phyloP scores from a whole-genome alignment of 92 coral and sea anemone genomes.

The Muricea muricata region DNA sequence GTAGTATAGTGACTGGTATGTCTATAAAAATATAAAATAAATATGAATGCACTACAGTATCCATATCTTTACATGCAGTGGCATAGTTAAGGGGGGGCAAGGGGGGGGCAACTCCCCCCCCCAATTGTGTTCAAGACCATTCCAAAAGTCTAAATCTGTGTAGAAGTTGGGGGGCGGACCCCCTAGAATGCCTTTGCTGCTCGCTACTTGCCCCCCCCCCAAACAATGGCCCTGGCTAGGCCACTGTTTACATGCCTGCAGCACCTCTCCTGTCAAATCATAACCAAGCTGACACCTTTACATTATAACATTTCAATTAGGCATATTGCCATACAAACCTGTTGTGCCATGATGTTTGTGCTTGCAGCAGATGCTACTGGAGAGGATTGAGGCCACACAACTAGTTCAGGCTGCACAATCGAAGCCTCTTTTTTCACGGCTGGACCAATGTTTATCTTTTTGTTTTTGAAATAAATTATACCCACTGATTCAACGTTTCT shows the following conservation, averaged over 20 bases:
- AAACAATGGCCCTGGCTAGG: no score
- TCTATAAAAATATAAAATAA: not conserved
- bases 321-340: not conserved
- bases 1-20: not conserved
- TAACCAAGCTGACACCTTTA: no score
- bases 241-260: no score
- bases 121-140: no score
- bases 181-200: no score
- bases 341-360: not conserved
- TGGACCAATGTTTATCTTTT: constrained; percentile 76
- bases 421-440: constrained; percentile 74
- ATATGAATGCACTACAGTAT: not conserved
- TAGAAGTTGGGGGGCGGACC: no score
- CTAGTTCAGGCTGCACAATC: not conserved
- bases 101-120: no score
- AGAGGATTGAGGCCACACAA: constrained; percentile 8
- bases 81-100: no score
- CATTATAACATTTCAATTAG: no score
- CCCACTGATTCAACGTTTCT: constrained; percentile 60
- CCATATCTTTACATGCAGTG: not conserved
- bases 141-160: no score
- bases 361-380: not conserved
- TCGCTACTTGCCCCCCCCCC: no score
- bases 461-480: constrained; percentile 68
- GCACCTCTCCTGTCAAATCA: no score